These are phyloP conservation scores for Centropyge bicolor DNA, from an alignment of 2,797 vertebrate species.

Conservation along the genomic window DNA sequence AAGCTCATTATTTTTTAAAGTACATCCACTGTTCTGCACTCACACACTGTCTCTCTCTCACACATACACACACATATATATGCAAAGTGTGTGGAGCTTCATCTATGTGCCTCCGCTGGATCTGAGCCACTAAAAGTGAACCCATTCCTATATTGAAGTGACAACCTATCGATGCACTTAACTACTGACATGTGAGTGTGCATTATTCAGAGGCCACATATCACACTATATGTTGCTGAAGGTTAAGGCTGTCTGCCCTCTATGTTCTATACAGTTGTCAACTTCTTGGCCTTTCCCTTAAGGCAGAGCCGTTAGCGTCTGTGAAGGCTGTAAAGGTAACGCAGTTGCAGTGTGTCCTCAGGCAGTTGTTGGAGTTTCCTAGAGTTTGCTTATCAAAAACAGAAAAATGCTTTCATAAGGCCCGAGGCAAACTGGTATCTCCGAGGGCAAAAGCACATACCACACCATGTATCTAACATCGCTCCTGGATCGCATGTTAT, in stretches of 20 bases:
- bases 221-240: not conserved
- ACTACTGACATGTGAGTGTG: not conserved
- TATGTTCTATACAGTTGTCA: not conserved
- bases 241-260: not conserved
- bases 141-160: not conserved
- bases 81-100: not conserved
- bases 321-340: conserved; percentile 20
- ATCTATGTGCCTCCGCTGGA: not conserved
- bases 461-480: conserved; percentile 16
- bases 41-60: not conserved
- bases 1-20: conserved; percentile 20
- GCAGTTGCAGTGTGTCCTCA: conserved; percentile 23
- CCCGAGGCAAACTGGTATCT: conserved; percentile 36
- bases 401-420: conserved; percentile 32
- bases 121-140: not conserved
- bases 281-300: conserved; percentile 10
- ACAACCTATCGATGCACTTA: not conserved
- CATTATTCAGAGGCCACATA: not conserved
- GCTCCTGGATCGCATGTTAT: conserved; percentile 22
- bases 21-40: not conserved
- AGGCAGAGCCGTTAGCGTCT: conserved; percentile 24
- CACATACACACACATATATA: not conserved
- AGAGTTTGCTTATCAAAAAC: conserved; percentile 41
- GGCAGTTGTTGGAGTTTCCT: conserved; percentile 38
- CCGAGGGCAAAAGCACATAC: conserved; percentile 8